These are phyloP conservation scores for Andrena fulva DNA, from an alignment of 2,888 invertebrate genomes.

Conservation along the genomic window DNA sequence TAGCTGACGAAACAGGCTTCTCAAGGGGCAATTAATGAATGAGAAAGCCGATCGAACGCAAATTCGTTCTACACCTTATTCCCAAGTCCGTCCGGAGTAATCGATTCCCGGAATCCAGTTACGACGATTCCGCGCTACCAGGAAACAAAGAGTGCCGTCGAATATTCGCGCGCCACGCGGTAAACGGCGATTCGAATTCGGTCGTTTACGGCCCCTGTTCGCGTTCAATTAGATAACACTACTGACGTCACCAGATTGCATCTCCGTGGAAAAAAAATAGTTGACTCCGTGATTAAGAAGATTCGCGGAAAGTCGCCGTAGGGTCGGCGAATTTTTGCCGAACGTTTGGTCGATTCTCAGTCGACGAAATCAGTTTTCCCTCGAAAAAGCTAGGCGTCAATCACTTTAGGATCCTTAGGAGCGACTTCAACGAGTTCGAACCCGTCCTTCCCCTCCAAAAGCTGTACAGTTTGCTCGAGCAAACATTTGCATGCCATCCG, in stretches of 20 bases:
- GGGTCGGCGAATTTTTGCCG: background rate
- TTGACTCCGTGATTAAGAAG: background rate
- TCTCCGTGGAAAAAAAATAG: background rate
- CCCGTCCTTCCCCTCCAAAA: no score
- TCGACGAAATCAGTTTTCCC: no score
- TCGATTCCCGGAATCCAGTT: background rate
- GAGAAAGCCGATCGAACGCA: constrained; percentile 1
- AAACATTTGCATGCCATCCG: background rate
- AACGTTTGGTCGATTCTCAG: no score
- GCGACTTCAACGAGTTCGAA: background rate
- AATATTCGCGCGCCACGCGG: background rate
- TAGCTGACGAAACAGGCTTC: background rate
- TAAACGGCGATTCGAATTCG: constrained; percentile 16
- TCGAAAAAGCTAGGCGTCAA: no score
- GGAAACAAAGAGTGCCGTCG: background rate
- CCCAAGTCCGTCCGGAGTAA: background rate
- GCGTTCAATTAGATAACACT: constrained; percentile 32
- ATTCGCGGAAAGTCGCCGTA: constrained; percentile 11
- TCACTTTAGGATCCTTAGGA: background rate
- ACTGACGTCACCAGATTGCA: background rate
- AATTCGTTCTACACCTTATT: background rate
- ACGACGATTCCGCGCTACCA: background rate
- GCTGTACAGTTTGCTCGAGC: no score
- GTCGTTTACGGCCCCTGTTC: constrained; percentile 10
- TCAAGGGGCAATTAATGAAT: constrained; percentile 6